These are phyloP conservation scores for Rotaria sp. DNA, from an alignment of 2,888 invertebrate genomes.

Conservation along the genomic window DNA sequence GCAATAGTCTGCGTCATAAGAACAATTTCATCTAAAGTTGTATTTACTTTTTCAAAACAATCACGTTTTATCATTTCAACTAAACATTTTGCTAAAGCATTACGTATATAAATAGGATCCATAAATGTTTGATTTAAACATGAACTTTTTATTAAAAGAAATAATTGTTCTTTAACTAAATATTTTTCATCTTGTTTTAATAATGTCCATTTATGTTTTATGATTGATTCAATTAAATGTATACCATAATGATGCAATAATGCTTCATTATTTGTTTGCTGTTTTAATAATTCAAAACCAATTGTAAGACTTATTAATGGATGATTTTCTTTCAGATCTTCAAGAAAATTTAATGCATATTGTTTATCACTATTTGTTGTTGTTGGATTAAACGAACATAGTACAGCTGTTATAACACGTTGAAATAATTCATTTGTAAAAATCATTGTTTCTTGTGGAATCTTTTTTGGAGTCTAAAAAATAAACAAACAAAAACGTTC, in stretches of 20 bases:
- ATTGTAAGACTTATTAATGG: conserved; percentile 4
- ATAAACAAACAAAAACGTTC: no score
- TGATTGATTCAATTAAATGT: not conserved
- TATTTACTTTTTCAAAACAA: conserved; percentile 20
- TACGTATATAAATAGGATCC: conserved; percentile 3
- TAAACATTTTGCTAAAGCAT: conserved; percentile 5
- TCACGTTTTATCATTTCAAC: conserved; percentile 29
- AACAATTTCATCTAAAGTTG: conserved; percentile 9
- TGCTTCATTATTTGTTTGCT: not conserved
- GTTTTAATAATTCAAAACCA: conserved; percentile 27
- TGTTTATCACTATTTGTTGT: conserved; percentile 20
- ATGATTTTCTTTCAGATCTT: conserved; percentile 28
- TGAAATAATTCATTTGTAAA: conserved; percentile 21
- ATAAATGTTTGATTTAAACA: conserved; percentile 28
- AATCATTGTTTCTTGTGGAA: not conserved
- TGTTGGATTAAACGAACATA: conserved; percentile 23
- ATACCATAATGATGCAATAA: conserved; percentile 28
- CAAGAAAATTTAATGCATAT: conserved; percentile 19
- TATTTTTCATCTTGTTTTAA: conserved; percentile 9
- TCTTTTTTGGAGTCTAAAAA: not conserved
- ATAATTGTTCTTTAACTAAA: conserved; percentile 19
- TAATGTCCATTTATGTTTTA: conserved; percentile 25
- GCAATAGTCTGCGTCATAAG: not conserved
- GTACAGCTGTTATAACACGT: conserved; percentile 8
- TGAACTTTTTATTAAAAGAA: not conserved